Evolutionary conservation across 2,113 vertebrate genomes (phyloP), one percentile per base, ranked within the genome.

Genomic region (Pterocles gutturalis): DNA sequence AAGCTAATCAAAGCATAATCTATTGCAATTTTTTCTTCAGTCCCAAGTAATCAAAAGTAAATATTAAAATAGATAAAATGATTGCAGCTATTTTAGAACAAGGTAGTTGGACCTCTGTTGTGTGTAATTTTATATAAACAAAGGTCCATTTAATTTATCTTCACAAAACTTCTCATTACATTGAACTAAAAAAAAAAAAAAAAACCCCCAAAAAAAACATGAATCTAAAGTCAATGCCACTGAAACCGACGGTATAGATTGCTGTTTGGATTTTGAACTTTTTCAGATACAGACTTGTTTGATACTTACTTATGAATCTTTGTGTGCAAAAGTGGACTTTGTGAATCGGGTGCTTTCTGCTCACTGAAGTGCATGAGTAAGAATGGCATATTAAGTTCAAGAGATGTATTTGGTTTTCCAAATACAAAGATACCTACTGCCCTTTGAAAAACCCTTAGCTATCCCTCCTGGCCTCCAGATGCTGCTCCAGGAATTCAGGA

Each of bases 11-110:
- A 77, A 83, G 13, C 34, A 54, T 70, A 89, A 83, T n/a, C 4
- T 83, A 49, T 43, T 51, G 22, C 22, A 89, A 3, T 48, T 49
- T 82, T 91, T 87, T 58, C 8, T 90, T 86, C 19, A 14, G 28
- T 70, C 54, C 6, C 51, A 87, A 83, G 17, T 78, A 22, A 87
- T 84, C n/a, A 64, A 55, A 96, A 84, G n/a, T 34, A 96, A 94
- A 92, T 75, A 94, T 55, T 87, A 87, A 81, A 93, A 78, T 20
- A 80, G 24, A 65, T 49, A 78, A 92, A 88, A 88, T 70, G 0
- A 66, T 66, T 58, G 33, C 24, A 90, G 6, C 3, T 83, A 10
- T 49, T 19, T 86, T 62, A 83, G 36, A 80, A 80, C 10, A 88
- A 51, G 12, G 31, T 66, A 73, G 10, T 15, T 73, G 36, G 41